A percentile compares a stretch with the other conserved stretches of the same genome.
These are phyloP conservation scores for Drosophila ficusphila DNA, from an alignment of 1,140 invertebrate genomes.

Conservation along the genomic window DNA sequence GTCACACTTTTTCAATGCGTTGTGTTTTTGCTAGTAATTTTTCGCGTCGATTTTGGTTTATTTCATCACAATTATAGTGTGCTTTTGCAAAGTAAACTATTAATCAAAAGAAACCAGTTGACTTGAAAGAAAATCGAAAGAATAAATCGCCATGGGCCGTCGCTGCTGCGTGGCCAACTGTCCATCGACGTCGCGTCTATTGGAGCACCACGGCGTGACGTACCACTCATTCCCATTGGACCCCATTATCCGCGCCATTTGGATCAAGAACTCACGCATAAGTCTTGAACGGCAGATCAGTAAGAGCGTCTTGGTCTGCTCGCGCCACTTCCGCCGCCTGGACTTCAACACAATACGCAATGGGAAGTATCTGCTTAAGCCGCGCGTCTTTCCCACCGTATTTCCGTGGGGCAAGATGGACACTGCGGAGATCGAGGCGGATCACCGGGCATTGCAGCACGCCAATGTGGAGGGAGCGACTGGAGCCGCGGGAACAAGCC, in stretches of 20 bases:
- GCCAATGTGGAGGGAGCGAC: slow-evolving; percentile 42
- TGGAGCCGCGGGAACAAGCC: slow-evolving; percentile 10
- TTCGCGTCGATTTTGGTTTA: not conserved
- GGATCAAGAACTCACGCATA: slow-evolving; percentile 85
- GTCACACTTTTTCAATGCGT: not conserved
- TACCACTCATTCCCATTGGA: slow-evolving; percentile 86
- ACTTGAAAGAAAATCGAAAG: not conserved
- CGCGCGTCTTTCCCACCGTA: slow-evolving; percentile 83
- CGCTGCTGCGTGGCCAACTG: slow-evolving; percentile 83
- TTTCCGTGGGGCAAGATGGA: slow-evolving; percentile 84
- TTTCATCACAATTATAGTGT: slow-evolving; percentile 18
- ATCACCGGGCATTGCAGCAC: slow-evolving; percentile 66
- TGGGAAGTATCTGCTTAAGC: slow-evolving; percentile 86
- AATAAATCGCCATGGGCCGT: slow-evolving; percentile 61
- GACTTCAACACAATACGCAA: slow-evolving; percentile 87
- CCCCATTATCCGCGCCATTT: slow-evolving; percentile 82
- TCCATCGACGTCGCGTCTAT: slow-evolving; percentile 75
- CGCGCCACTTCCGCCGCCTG: slow-evolving; percentile 87
- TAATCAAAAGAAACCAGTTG: not conserved
- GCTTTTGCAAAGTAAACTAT: not conserved
- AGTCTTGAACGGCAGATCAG: slow-evolving; percentile 85
- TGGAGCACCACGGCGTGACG: slow-evolving; percentile 85
- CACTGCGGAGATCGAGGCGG: slow-evolving; percentile 58
- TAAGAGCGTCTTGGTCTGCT: slow-evolving; percentile 87
- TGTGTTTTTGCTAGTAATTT: not conserved